Conservation (phyloP, 2,888 invertebrate genomes). For the Scaptomyza parva region DNA sequence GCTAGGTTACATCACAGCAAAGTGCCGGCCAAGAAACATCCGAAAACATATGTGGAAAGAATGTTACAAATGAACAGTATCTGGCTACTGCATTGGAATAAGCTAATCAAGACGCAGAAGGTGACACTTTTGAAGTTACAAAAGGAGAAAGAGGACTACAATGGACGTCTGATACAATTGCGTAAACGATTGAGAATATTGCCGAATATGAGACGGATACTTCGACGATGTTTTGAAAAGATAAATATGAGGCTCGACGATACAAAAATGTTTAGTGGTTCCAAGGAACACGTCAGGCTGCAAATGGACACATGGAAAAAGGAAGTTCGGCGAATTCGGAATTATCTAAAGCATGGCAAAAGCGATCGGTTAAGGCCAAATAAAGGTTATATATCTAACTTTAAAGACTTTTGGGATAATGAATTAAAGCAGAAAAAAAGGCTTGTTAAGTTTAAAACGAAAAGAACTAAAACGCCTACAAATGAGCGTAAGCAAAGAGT, state of each 20-base stretch:
- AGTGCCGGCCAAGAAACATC: neutral
- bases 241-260: neutral
- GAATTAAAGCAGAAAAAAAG: slow-evolving; percentile 21
- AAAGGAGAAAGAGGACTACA: slow-evolving; percentile 4
- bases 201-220: slow-evolving; percentile 5
- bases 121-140: slow-evolving; percentile 13
- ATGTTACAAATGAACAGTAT: slow-evolving; percentile 16
- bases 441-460: neutral
- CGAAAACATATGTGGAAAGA: neutral
- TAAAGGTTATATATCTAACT: neutral
- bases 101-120: slow-evolving; percentile 14
- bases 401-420: slow-evolving; percentile 28
- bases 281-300: neutral
- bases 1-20: neutral
- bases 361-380: neutral
- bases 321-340: slow-evolving; percentile 16
- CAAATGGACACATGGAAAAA: slow-evolving; percentile 6
- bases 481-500: neutral
- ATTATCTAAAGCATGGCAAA: slow-evolving; percentile 1
- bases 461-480: neutral
- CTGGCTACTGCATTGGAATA: slow-evolving; percentile 36
- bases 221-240: slow-evolving; percentile 10
- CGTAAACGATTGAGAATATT: slow-evolving; percentile 20
- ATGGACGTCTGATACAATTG: slow-evolving; percentile 17
- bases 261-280: neutral